Evolutionary conservation across 2,113 vertebrate genomes (phyloP).

Genomic region (Salvator merianae): DNA sequence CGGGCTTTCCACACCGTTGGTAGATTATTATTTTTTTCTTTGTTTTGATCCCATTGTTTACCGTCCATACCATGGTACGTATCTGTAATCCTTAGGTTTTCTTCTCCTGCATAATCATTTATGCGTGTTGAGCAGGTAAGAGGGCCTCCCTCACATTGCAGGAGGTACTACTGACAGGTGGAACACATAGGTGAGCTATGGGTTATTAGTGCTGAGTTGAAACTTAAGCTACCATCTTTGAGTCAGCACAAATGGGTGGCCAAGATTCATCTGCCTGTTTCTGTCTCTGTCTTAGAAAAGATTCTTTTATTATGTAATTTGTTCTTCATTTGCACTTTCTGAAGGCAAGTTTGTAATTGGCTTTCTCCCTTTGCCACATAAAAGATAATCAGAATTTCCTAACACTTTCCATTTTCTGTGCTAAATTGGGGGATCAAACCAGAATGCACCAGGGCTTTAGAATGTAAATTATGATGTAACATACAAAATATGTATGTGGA

Average conservation of each 20-base stretch:
- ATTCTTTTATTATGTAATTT: not conserved
- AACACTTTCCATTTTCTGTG: not conserved
- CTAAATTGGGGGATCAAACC: not conserved
- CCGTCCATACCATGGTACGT: not conserved
- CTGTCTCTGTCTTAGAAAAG: not conserved
- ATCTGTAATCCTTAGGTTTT: not conserved
- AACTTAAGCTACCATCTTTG: not conserved
- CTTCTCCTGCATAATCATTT: not conserved
- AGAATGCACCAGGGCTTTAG: not conserved
- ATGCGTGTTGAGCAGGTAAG: not conserved
- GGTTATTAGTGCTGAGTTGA: not conserved
- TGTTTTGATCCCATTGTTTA: not conserved
- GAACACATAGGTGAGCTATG: too few species aligned
- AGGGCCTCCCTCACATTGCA: not conserved
- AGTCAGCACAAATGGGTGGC: not conserved
- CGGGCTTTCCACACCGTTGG: not conserved
- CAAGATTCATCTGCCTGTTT: not conserved
- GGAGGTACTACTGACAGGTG: not conserved
- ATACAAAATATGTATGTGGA: not conserved
- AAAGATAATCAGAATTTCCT: not conserved
- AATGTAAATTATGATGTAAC: not conserved
- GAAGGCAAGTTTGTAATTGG: not conserved
- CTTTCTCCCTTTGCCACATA: not conserved
- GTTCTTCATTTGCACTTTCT: not conserved
- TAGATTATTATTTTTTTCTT: not conserved